These are phyloP conservation scores for Muscicapa comitata DNA, from an alignment of 2,797 vertebrate genomes.

Conservation along the genomic window DNA sequence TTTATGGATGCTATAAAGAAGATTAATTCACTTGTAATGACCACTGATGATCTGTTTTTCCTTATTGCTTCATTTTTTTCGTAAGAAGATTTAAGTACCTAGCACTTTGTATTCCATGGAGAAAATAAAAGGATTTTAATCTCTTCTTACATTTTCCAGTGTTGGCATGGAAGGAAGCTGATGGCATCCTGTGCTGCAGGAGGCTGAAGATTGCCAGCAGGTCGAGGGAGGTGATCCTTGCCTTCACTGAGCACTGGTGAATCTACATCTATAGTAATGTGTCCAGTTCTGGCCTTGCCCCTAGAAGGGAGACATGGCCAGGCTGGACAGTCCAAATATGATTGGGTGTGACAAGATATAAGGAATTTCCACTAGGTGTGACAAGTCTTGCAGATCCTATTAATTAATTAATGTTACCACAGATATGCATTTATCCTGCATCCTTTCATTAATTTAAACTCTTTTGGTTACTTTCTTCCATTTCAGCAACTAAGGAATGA, in stretches of 20 bases:
- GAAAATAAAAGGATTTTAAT: neutral
- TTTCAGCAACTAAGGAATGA: neutral
- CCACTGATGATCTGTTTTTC: constrained; percentile 11
- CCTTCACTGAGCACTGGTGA: neutral
- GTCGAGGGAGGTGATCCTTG: neutral
- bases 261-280: neutral
- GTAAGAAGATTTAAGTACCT: constrained; percentile 15
- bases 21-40: constrained; percentile 32
- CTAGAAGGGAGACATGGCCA: neutral
- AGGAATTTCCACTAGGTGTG: neutral
- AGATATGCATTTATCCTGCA: neutral
- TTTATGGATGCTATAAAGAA: constrained; percentile 45
- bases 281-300: neutral
- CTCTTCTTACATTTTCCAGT: neutral
- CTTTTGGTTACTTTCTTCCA: neutral
- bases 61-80: neutral
- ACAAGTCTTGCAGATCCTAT: neutral
- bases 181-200: neutral
- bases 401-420: neutral
- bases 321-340: neutral
- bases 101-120: neutral
- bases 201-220: neutral
- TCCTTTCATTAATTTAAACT: neutral
- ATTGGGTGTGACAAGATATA: neutral
- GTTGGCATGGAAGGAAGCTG: neutral